Conservation (phyloP, 2,113 vertebrate species). For the Centropristis striata region DNA sequence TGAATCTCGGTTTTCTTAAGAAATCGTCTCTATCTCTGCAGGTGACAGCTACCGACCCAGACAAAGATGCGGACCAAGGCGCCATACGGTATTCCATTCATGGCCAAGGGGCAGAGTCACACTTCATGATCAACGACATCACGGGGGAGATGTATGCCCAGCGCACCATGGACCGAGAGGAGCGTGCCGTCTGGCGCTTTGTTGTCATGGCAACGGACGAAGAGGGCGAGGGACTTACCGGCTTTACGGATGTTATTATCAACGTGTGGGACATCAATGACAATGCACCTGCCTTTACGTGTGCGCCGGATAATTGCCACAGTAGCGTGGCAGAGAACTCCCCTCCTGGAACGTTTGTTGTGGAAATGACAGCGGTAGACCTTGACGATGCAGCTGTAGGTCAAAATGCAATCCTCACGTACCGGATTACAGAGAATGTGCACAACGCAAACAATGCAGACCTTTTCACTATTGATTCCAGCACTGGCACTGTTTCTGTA, state of each 20-base stretch:
- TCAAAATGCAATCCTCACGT: conserved; percentile 89
- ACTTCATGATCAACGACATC: conserved; percentile 92
- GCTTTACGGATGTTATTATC: conserved; percentile 93
- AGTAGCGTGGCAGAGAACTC: conserved; percentile 89
- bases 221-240: conserved; percentile 91
- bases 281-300: conserved; percentile 87
- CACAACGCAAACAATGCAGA: conserved; percentile 57
- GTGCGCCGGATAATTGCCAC: conserved; percentile 87
- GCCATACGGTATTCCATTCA: conserved; percentile 92
- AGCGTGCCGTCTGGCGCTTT: conserved; percentile 90
- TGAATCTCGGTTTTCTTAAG: conserved; percentile 50
- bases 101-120: conserved; percentile 88
- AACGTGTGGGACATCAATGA: conserved; percentile 93
- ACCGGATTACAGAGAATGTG: conserved; percentile 85
- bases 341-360: conserved; percentile 85
- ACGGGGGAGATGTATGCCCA: conserved; percentile 90
- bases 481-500: conserved; percentile 87
- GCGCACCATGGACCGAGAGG: conserved; percentile 89
- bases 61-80: conserved; percentile 87
- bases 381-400: conserved; percentile 89
- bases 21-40: conserved; percentile 75
- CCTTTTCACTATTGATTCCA: conserved; percentile 88
- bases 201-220: conserved; percentile 93
- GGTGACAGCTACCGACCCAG: conserved; percentile 92
- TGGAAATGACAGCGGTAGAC: conserved; percentile 91